These are phyloP conservation scores for Amphipyra tragopoginis DNA, from an alignment of 2,888 invertebrate species.

Conservation along the genomic window DNA sequence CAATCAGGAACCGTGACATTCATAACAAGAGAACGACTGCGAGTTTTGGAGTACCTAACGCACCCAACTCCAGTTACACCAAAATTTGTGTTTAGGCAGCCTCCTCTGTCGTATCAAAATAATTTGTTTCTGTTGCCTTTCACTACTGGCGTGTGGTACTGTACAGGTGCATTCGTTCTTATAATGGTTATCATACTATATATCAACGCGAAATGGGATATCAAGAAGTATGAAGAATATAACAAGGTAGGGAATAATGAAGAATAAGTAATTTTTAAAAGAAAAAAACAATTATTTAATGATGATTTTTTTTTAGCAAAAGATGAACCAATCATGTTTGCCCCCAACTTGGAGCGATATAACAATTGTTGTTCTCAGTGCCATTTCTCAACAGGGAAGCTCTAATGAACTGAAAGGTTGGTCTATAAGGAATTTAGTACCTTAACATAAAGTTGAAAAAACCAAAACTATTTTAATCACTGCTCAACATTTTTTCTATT, in stretches of 20 bases:
- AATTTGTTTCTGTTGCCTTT: conserved; percentile 92
- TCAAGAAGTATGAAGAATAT: conserved; percentile 53
- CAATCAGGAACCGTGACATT: conserved; percentile 72
- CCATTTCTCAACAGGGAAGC: conserved; percentile 91
- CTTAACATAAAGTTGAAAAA: no score
- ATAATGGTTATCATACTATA: conserved; percentile 69
- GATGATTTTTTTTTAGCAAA: conserved; percentile 49
- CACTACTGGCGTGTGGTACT: conserved; percentile 90
- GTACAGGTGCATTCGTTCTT: conserved; percentile 80
- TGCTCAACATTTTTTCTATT: conserved; percentile 41
- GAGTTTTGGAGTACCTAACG: conserved; percentile 82
- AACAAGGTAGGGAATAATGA: conserved; percentile 25
- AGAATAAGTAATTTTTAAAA: no score
- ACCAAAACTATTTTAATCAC: not conserved
- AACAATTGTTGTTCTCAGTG: conserved; percentile 87
- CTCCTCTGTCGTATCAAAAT: conserved; percentile 91
- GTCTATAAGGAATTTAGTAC: not conserved
- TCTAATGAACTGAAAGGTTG: conserved; percentile 72
- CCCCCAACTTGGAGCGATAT: conserved; percentile 84
- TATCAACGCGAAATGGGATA: conserved; percentile 76
- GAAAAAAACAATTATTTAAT: not conserved
- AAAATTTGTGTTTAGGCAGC: conserved; percentile 91
- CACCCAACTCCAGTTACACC: conserved; percentile 76
- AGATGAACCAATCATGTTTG: conserved; percentile 61
- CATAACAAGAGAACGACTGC: conserved; percentile 62